These are phyloP conservation scores for Ochropacha duplaris DNA, from an alignment of 2,888 invertebrate species.

Conservation along the genomic window DNA sequence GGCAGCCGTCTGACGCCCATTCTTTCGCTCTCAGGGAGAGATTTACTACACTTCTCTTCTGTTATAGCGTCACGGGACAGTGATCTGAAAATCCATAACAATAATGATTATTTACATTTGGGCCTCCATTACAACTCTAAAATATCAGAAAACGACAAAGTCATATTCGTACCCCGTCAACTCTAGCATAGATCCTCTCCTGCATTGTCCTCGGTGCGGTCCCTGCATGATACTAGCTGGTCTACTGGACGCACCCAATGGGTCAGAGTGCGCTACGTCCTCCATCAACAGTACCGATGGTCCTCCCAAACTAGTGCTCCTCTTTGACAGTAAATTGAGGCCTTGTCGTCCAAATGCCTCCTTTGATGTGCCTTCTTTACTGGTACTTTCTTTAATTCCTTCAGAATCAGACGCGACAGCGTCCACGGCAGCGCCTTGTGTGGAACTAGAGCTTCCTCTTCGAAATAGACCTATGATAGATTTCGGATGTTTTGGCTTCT, in stretches of 20 bases:
- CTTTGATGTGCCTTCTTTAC: constrained; percentile 68
- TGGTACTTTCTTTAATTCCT: constrained; percentile 66
- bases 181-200: constrained; percentile 92
- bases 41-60: constrained; percentile 86
- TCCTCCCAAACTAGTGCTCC: constrained; percentile 74
- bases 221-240: constrained; percentile 84
- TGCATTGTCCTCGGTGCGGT: constrained; percentile 85
- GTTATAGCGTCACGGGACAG: constrained; percentile 87
- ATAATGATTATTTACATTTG: constrained; percentile 1
- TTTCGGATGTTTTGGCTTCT: constrained; percentile 92
- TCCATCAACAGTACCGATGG: constrained; percentile 84
- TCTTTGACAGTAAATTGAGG: constrained; percentile 66
- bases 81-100: constrained; percentile 63
- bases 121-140: too few relatives aligned
- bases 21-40: constrained; percentile 83
- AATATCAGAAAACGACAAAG: constrained; percentile 5
- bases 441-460: constrained; percentile 90
- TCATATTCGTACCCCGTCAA: constrained; percentile 85
- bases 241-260: constrained; percentile 84
- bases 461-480: constrained; percentile 95
- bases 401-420: constrained; percentile 84
- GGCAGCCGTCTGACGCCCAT: constrained; percentile 78
- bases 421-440: constrained; percentile 80
- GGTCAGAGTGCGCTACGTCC: constrained; percentile 83
- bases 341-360: constrained; percentile 69